Percentiles rank a stretch among this genome's conserved stretches.
Conservation (phyloP, 1,140 invertebrate species). For the Drosophila yakuba region DNA sequence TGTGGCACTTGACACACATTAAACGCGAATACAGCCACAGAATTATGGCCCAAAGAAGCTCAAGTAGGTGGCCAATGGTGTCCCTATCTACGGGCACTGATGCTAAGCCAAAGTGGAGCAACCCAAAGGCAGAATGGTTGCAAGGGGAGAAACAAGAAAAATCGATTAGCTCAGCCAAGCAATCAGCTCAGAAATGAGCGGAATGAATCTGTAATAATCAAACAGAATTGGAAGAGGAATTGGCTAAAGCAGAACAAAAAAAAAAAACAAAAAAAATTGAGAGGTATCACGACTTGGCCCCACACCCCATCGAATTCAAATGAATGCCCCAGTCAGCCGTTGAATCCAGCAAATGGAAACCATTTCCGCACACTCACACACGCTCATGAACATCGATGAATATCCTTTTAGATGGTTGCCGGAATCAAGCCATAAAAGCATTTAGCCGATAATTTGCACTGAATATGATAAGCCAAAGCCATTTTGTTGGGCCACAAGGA, state of each 20-base stretch:
- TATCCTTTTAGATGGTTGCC: conserved; percentile 19
- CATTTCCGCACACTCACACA: conserved; percentile 24
- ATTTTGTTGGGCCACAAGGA: conserved; percentile 14
- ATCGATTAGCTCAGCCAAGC: conserved; percentile 40
- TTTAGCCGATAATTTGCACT: conserved; percentile 74
- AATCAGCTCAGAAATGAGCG: conserved; percentile 44
- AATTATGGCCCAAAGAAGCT: conserved; percentile 37
- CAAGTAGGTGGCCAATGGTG: conserved; percentile 4
- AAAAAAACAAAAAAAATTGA: conserved; percentile 28
- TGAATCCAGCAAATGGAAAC: conserved; percentile 32
- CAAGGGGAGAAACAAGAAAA: conserved; percentile 15
- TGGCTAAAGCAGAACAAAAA: conserved; percentile 2
- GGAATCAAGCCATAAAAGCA: conserved; percentile 62
- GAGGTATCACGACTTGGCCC: conserved; percentile 14
- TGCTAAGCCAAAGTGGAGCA: conserved; percentile 19
- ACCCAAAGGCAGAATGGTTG: conserved; percentile 12
- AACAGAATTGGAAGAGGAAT: conserved; percentile 41
- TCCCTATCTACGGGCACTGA: neutral
- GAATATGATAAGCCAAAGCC: conserved; percentile 63
- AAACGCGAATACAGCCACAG: conserved; percentile 27
- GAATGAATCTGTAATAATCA: conserved; percentile 53
- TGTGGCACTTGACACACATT: conserved; percentile 77
- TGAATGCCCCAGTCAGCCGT: conserved; percentile 23
- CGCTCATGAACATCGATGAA: neutral
- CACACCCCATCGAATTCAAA: conserved; percentile 26